Evolutionary conservation across 1,140 invertebrate genomes (phyloP), one percentile per base, ranked within the genome.

Genomic region (Apis dorsata): DNA sequence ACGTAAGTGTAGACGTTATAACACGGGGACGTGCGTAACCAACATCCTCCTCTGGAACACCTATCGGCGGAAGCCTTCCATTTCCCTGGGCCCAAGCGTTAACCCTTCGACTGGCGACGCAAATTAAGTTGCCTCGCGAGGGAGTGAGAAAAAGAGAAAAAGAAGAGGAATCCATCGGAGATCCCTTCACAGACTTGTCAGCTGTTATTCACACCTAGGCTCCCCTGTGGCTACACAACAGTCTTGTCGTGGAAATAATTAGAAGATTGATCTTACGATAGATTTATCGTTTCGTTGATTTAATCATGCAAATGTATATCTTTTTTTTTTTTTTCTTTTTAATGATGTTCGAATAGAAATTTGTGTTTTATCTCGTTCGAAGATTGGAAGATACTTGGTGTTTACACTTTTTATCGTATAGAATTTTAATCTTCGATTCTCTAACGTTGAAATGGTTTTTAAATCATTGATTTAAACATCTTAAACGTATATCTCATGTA

Each of bases 1-100:
- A 21, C 13, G 11, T 53, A 51, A 70, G 68, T 12, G 19, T 19
- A 34, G 24, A 15, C 59, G 57, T 57, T 55, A 44, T 13, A 24
- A 19, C 24, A 12, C n/a, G n/a, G 24, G 21, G 19, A 21, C 34
- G 34, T 60, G 21, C 55, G 34, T 74, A 57, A 59, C 34, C 75
- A 57, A 72, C 70, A 80, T 74, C 70, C 78, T 70, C 81, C 65
- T 8, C n/a, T 57, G 66, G 68, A 83, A 71, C 81, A 79, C 59
- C 53, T 68, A 57, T 79, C 59, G 11, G 71, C 68, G 75, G 66
- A 79, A 83, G 75, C 66, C 68, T 71, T 71, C 75, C 71, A 77
- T 83, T 70, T 78, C 60, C 81, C 49, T 28, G 17, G n/a, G 9
- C 9, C 72, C 53, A 53, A 17, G 17, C 21, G 59, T 75, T 65